Evolutionary conservation across 2,888 invertebrate genomes (phyloP), one percentile per base, ranked within the genome.

Genomic region (Pseudococcus longispinus): DNA sequence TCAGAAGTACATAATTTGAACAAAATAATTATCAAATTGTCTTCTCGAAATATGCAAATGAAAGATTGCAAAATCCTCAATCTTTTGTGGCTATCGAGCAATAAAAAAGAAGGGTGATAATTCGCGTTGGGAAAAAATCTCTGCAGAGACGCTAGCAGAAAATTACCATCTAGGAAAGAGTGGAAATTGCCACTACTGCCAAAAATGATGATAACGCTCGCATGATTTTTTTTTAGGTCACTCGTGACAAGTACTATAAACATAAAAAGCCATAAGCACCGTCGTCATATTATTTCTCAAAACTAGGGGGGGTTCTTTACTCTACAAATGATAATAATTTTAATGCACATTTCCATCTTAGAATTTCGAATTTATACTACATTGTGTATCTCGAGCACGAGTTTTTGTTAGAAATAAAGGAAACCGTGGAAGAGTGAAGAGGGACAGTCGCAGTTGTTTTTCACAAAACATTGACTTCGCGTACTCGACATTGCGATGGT

Each of bases 401-500:
- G 44, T 37, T 6, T 37, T 37, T 37, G 8, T 4, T 37, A n/a
- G 5, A 37, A 13, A 46, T 46, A 46, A 46, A 46, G 3, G 0
- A 15, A 46, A 46, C 37, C 0, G 13, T 11, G 44, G 44, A 1
- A 15, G 13, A 15, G 8, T 37, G 3, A 13, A 46, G 1, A 15
- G 13, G 1, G 11, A 15, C 11, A 15, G 15, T 51, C 51, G 51
- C 51, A 46, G n/a, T n/a, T 51, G n/a, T 55, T 60, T 60, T 60
- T 60, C 60, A 60, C 60, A 23, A 60, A 60, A 60, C 60, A 60
- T 60, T 60, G 60, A 60, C 60, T 60, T 60, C 60, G 20, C 60
- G 20, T 23, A 60, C 18, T 51, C n/a, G 51, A 51, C n/a, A n/a
- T n/a, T n/a, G n/a, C 60, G 60, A 60, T 60, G n/a, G 9, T 23